These are phyloP conservation scores for Neopelma chrysocephalum DNA, from an alignment of 2,797 vertebrate genomes.

Conservation along the genomic window DNA sequence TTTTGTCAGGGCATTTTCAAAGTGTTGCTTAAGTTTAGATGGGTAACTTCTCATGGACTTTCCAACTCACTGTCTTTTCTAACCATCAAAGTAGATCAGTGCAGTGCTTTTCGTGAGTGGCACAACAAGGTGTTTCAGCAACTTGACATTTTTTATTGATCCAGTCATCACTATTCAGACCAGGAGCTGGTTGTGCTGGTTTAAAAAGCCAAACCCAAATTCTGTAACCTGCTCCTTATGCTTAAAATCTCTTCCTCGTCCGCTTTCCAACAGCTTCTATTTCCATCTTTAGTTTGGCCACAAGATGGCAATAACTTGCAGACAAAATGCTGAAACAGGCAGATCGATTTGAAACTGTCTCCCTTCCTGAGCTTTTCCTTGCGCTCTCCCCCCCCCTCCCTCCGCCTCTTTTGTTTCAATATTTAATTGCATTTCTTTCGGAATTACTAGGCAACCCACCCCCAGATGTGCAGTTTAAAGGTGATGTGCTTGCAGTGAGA, in stretches of 20 bases:
- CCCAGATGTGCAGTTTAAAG: conserved; percentile 50
- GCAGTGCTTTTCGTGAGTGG: background rate
- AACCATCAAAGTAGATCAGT: background rate
- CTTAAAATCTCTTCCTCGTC: background rate
- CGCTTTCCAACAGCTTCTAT: background rate
- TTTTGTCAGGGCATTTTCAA: background rate
- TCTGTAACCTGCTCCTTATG: background rate
- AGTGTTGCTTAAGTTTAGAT: background rate
- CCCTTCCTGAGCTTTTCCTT: background rate
- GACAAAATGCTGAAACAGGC: conserved; percentile 30
- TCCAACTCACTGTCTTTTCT: background rate
- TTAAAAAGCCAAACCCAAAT: background rate
- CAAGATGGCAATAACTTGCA: conserved; percentile 76
- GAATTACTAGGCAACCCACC: conserved; percentile 70
- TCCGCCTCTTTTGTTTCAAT: background rate
- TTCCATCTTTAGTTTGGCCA: conserved; percentile 33
- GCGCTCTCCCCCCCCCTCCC: background rate
- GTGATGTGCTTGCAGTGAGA: conserved; percentile 37
- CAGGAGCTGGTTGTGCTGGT: background rate
- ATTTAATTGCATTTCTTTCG: conserved; percentile 38
- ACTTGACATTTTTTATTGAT: background rate
- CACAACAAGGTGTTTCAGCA: background rate
- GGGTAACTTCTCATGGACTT: background rate
- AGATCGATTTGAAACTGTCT: background rate
- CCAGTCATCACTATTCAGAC: background rate